Evolutionary conservation across 2,113 vertebrate species (phyloP).

Genomic region (Myotis brandtii): DNA sequence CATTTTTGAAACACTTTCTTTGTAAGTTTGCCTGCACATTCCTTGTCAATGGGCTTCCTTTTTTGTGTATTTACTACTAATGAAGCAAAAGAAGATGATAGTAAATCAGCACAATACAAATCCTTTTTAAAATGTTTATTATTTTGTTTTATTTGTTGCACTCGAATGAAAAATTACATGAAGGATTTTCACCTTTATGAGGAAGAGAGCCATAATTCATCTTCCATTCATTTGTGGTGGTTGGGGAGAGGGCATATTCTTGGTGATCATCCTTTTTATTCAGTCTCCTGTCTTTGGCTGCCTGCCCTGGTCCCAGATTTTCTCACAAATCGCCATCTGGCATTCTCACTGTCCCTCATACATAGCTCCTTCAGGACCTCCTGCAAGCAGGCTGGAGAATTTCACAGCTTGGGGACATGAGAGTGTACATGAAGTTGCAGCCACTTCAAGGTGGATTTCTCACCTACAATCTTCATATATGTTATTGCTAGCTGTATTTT

Average conservation of each 20-base stretch:
- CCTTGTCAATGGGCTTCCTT: slow-evolving; percentile 6
- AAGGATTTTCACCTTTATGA: slow-evolving; percentile 30
- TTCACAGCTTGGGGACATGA: slow-evolving; percentile 73
- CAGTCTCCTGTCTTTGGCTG: slow-evolving; percentile 67
- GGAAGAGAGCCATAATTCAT: slow-evolving; percentile 32
- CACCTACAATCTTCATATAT: slow-evolving; percentile 21
- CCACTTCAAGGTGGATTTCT: slow-evolving; percentile 72
- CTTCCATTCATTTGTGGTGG: slow-evolving; percentile 63
- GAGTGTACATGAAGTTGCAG: slow-evolving; percentile 51
- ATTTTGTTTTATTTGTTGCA: slow-evolving; percentile 42
- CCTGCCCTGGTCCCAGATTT: slow-evolving; percentile 72
- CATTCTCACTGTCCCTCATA: slow-evolving; percentile 72
- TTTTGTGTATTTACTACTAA: slow-evolving; percentile 1
- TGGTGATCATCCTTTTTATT: slow-evolving; percentile 68
- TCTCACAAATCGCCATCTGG: slow-evolving; percentile 75
- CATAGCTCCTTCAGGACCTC: slow-evolving; percentile 78
- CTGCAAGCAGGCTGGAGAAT: slow-evolving; percentile 74
- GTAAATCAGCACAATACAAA: background rate
- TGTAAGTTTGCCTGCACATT: background rate
- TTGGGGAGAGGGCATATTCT: slow-evolving; percentile 43
- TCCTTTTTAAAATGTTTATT: background rate
- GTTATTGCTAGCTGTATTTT: slow-evolving; percentile 31
- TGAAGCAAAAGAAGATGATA: slow-evolving; percentile 52
- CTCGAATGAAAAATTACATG: slow-evolving; percentile 10
- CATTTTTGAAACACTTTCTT: slow-evolving; percentile 5